Evolutionary conservation across 1,140 invertebrate genomes (phyloP), one percentile per base, ranked within the genome.

Genomic region (Spodoptera frugiperda): DNA sequence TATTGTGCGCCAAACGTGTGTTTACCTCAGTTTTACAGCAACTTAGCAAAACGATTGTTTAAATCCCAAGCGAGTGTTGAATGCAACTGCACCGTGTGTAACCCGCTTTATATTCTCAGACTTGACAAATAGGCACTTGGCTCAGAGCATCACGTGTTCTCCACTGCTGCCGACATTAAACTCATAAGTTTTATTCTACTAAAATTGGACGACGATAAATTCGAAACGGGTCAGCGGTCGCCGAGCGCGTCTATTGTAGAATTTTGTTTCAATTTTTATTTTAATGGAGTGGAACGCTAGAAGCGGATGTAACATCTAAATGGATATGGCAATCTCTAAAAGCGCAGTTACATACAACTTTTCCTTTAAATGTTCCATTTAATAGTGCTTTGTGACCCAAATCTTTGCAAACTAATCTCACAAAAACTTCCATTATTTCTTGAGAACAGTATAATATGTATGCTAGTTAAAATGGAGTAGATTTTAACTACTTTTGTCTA

Each of bases 41-140:
- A 67, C 63, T 49, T 67, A 25, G 11, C 39, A 46, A 49, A 67
- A 67, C 19, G 44, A 67, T 67, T 67, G 63, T 67, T 67, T 67
- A 67, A 67, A 67, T 67, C 63, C 63, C 63, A 2, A 9, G 39
- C 61, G 44, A 67, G 44, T 67, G 44, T 67, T 67, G 63, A 67
- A 49, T 67, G 44, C 63, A 49, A 65, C 44, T 44, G 44, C 17
- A 48, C n/a, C 57, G 63, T 72, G 53, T 72, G 53, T 46, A 55
- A 51, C 53, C 33, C 30, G 68, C 33, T 72, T 57, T 67, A 67
- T 67, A 67, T 67, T 67, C 44, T 67, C 15, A 72, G 30, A 55
- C 68, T 72, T 72, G 68, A 72, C 68, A 72, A 72, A 72, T 72
- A 72, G 68, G 68, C 53, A 72, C 68, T 72, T 72, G 68, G 51